Conservation (phyloP, 2,888 invertebrate species). For the Drosophila imparisetae region DNA sequence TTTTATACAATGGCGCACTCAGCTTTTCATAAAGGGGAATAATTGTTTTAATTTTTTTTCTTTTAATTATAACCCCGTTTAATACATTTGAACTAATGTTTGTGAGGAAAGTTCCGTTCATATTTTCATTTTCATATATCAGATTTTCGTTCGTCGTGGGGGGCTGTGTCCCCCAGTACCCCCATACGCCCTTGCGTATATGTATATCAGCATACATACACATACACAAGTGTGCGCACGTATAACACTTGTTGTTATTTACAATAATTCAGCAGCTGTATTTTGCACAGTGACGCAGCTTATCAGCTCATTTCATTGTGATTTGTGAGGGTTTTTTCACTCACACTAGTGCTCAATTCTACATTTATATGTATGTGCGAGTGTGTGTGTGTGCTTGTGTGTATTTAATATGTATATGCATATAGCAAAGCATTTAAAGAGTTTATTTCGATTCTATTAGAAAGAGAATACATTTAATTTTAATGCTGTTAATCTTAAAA, state of each 20-base stretch:
- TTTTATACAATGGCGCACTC: not conserved
- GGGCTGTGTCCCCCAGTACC: not conserved
- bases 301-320: slow-evolving; percentile 44
- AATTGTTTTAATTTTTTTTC: not conserved
- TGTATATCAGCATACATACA: not conserved
- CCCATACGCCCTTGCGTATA: not conserved
- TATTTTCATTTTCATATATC: not conserved
- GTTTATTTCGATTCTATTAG: not conserved
- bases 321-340: slow-evolving; percentile 17
- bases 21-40: not conserved
- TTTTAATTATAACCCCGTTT: not conserved
- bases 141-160: not conserved
- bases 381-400: not conserved
- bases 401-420: not conserved
- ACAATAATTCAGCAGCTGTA: slow-evolving; percentile 38
- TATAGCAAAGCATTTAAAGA: not conserved
- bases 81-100: not conserved
- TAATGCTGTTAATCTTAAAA: not conserved
- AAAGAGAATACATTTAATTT: not conserved
- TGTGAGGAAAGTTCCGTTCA: not conserved
- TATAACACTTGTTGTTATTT: slow-evolving; percentile 24
- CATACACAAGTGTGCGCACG: not conserved
- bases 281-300: slow-evolving; percentile 27
- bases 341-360: not conserved
- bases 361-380: not conserved